A percentile compares a stretch with the other conserved stretches of the same genome.
Conservation (phyloP, 2,888 invertebrate species). For the Chesias legatella region DNA sequence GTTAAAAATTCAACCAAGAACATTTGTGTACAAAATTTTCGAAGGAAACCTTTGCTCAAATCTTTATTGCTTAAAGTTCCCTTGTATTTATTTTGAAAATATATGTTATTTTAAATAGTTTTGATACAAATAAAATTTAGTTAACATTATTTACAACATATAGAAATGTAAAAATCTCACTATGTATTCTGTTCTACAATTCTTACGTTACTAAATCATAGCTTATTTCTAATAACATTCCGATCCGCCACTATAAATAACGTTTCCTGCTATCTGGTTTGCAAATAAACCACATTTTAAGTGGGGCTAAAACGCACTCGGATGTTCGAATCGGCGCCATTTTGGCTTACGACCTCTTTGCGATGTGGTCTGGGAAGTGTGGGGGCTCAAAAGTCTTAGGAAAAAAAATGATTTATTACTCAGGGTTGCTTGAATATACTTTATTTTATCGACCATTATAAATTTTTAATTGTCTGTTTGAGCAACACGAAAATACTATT, state of each 20-base stretch:
- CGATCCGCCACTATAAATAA: slow-evolving; percentile 36
- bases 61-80: no score
- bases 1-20: no score
- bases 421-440: no score
- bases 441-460: no score
- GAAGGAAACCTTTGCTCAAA: no score
- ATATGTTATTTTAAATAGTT: no score
- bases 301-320: slow-evolving; percentile 55
- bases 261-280: slow-evolving; percentile 48
- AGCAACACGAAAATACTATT: no score
- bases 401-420: slow-evolving; percentile 23
- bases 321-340: slow-evolving; percentile 49
- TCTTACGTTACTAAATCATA: slow-evolving; percentile 3
- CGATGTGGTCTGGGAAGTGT: slow-evolving; percentile 18
- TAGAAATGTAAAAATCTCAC: not conserved
- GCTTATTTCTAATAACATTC: slow-evolving; percentile 4
- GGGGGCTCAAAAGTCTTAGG: slow-evolving; percentile 25
- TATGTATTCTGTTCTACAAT: not conserved
- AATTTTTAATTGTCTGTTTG: no score
- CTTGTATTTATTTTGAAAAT: no score
- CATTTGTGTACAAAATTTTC: no score
- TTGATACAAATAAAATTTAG: no score
- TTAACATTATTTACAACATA: no score
- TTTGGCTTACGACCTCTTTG: slow-evolving; percentile 42
- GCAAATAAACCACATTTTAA: slow-evolving; percentile 57